Conservation (phyloP, 2,888 invertebrate species). For the Epinotia brunnichana region DNA sequence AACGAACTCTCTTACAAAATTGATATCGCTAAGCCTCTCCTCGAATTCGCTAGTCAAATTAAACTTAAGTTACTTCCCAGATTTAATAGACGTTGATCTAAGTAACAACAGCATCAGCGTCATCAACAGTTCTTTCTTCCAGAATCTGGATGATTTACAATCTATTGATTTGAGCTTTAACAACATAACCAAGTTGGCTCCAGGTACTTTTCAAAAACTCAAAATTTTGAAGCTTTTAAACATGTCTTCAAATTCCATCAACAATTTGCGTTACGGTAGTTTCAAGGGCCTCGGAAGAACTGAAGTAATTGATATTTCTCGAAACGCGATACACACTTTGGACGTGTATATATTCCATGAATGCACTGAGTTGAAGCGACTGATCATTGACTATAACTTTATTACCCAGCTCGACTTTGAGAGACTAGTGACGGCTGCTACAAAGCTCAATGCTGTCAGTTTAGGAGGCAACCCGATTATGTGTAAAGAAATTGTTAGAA, state of each 20-base stretch:
- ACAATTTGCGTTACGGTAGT: slow-evolving; percentile 67
- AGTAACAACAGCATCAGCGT: slow-evolving; percentile 60
- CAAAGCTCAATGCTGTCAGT: slow-evolving; percentile 64
- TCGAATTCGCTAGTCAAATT: slow-evolving; percentile 61
- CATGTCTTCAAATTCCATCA: slow-evolving; percentile 65
- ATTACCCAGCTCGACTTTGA: slow-evolving; percentile 68
- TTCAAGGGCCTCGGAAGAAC: slow-evolving; percentile 69
- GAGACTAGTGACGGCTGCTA: slow-evolving; percentile 57
- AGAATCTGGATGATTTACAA: slow-evolving; percentile 61
- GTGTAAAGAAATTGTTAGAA: slow-evolving; percentile 70
- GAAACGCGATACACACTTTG: slow-evolving; percentile 62
- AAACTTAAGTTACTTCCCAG: slow-evolving; percentile 62
- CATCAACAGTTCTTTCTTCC: slow-evolving; percentile 62
- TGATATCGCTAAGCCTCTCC: slow-evolving; percentile 62
- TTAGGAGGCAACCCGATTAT: slow-evolving; percentile 73
- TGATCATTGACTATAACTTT: slow-evolving; percentile 72
- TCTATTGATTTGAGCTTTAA: slow-evolving; percentile 69
- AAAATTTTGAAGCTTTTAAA: slow-evolving; percentile 68
- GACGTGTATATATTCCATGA: slow-evolving; percentile 74
- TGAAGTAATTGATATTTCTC: slow-evolving; percentile 69
- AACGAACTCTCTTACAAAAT: slow-evolving; percentile 59
- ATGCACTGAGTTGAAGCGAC: slow-evolving; percentile 64
- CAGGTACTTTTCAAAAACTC: slow-evolving; percentile 69
- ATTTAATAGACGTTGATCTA: slow-evolving; percentile 63
- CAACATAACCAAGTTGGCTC: slow-evolving; percentile 60